Evolutionary conservation across 1,140 invertebrate genomes (phyloP), one percentile per base, ranked within the genome.

Genomic region (Philaenus spumarius): DNA sequence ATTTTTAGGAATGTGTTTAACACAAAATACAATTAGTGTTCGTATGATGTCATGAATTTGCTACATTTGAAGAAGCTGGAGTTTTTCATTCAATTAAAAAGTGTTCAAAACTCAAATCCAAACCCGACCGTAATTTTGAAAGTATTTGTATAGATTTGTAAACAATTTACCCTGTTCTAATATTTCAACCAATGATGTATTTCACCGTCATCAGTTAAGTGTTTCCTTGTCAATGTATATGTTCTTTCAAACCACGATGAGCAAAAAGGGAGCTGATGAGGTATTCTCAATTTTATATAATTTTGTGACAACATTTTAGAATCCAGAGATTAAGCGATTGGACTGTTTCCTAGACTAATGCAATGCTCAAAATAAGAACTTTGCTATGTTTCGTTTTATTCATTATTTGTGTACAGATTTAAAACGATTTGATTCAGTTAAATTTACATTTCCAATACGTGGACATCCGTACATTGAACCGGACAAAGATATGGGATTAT

Each of bases 211-310:
- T n/a, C 35, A 37, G 35, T n/a, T 37, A 9, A 37, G n/a, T n/a
- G 9, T n/a, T n/a, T n/a, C n/a, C n/a, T n/a, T n/a, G n/a, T n/a
- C n/a, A n/a, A n/a, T n/a, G n/a, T n/a, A n/a, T 37, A 37, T n/a
- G 9, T 48, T 17, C 2, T 48, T 14, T 20, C 17, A 20, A n/a
- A 17, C 17, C 20, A 14, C 9, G 4, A 17, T 35, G 34, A 26
- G 17, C 39, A 57, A 52, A 22, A 63, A 61, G 48, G 59, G 58
- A 9, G 58, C 58, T 46, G 62, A 63, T 58, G 59, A 63, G 12
- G 62, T 63, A 3, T 60, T 52, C 22, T 63, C 59, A 40, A 61
- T 63, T 51, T 23, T 60, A 34, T 5, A 46, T 15, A 48, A 64
- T 51, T 58, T 55, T 56, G 30, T 64, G 19, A 34, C 20, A 30